phyloP scores from a whole-genome alignment of 2,797 vertebrate genomes.

The Meda fulgida region DNA sequence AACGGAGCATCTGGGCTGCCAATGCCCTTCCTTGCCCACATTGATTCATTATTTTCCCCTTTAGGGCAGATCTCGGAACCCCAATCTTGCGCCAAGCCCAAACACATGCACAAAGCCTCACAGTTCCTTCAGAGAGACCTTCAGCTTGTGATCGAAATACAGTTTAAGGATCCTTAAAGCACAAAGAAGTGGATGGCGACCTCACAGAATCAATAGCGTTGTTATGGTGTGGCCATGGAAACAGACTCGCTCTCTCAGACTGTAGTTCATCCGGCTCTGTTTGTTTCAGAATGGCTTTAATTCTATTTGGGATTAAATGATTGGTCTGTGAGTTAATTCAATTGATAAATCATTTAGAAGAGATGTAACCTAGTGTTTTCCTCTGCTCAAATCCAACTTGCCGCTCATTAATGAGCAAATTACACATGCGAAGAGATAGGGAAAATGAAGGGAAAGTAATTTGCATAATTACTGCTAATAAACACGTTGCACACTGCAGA shows the following conservation, averaged over 20 bases:
- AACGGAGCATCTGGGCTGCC: slow-evolving; percentile 52
- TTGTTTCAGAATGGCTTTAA: slow-evolving; percentile 29
- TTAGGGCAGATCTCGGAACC: slow-evolving; percentile 45
- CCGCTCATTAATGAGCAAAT: slow-evolving; percentile 49
- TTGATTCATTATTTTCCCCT: slow-evolving; percentile 56
- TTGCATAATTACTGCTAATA: slow-evolving; percentile 57
- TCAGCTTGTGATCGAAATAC: slow-evolving; percentile 13
- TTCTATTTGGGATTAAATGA: slow-evolving; percentile 26
- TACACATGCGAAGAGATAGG: slow-evolving; percentile 20
- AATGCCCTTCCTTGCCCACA: slow-evolving; percentile 46
- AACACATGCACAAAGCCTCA: neutral
- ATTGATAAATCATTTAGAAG: slow-evolving; percentile 45
- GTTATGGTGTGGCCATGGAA: slow-evolving; percentile 35
- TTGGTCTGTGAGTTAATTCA: slow-evolving; percentile 21
- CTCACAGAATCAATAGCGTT: slow-evolving; percentile 2
- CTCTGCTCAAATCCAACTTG: slow-evolving; percentile 38
- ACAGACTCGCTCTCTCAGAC: slow-evolving; percentile 11
- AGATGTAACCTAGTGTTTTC: slow-evolving; percentile 44
- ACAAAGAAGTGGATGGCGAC: slow-evolving; percentile 12
- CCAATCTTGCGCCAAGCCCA: slow-evolving; percentile 35
- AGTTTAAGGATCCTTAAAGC: slow-evolving; percentile 30
- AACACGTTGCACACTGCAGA: slow-evolving; percentile 45
- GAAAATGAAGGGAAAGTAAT: slow-evolving; percentile 41
- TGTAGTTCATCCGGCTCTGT: neutral
- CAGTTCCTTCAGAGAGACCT: slow-evolving; percentile 26